Evolutionary conservation across 1,140 invertebrate species (phyloP), one percentile per base, ranked within the genome.

Genomic region (Pantala flavescens): DNA sequence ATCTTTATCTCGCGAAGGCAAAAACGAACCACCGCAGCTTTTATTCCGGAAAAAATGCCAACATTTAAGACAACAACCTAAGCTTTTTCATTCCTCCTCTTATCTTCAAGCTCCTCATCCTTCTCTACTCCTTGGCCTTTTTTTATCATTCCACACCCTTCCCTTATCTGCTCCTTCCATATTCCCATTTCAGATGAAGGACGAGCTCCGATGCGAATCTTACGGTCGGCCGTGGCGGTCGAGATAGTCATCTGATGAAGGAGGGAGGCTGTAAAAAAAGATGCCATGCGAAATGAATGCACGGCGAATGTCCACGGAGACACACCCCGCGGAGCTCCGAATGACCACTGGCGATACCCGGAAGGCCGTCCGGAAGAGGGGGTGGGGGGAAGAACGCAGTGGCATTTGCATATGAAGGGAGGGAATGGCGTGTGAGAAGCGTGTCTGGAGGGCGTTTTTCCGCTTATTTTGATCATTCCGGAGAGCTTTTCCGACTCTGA

Each of bases 211-310:
- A 63, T 63, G 49, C 1, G 49, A 63, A 63, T 63, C 49, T 1
- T 12, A 63, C 3, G 49, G 49, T 63, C 49, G 49, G 49, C 49
- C 49, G 49, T 63, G 49, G 49, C 49, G 16, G 49, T 3, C 14
- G 49, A 63, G 49, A 63, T 63, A 63, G 49, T 12, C 49, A 63
- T 63, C 49, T 63, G 16, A 19, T 16, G n/a, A 21, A 16, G 49
- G n/a, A 63, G 49, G 49, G 49, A 63, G 49, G 49, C 49, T 16
- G 49, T 63, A 12, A 12, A 36, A 19, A 12, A 14, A 63, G n/a
- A 63, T 63, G 49, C 49, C 49, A 63, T 19, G 49, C n/a, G n/a
- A 63, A 63, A 63, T 63, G 49, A 63, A 63, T 63, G 49, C 49
- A 14, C 49, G 49, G 49, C 49, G n/a, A 63, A 63, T 63, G 49